These are phyloP conservation scores for Pelobates cultripes DNA, from an alignment of 2,797 vertebrate genomes.

Conservation along the genomic window DNA sequence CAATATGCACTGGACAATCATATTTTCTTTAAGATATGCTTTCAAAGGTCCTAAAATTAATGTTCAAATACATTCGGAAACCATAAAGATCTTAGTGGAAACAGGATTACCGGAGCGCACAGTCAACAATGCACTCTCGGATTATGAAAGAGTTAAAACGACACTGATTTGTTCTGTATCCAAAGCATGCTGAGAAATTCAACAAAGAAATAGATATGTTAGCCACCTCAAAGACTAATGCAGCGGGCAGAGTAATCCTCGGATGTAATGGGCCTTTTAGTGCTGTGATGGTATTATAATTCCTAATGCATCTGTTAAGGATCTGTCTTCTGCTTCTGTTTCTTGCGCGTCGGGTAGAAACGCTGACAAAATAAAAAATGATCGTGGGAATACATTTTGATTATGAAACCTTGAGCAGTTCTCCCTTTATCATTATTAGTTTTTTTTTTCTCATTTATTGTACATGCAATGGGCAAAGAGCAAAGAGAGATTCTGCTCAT, in stretches of 20 bases:
- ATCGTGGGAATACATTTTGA: conserved; percentile 52
- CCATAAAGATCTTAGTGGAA: neutral
- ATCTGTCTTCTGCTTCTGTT: conserved; percentile 50
- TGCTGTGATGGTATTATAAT: conserved; percentile 54
- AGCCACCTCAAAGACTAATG: conserved; percentile 44
- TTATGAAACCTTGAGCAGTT: conserved; percentile 44
- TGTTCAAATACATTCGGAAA: neutral
- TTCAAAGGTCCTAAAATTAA: neutral
- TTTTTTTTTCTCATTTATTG: conserved; percentile 29
- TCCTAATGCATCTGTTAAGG: conserved; percentile 56
- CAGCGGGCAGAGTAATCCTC: conserved; percentile 47
- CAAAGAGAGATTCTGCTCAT: conserved; percentile 31
- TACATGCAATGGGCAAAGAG: conserved; percentile 31
- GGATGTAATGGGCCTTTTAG: conserved; percentile 54
- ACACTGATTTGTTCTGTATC: conserved; percentile 25
- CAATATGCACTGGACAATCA: neutral
- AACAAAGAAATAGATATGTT: conserved; percentile 47
- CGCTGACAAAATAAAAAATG: conserved; percentile 54
- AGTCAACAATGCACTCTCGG: neutral
- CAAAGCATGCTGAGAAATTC: conserved; percentile 45
- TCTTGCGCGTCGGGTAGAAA: conserved; percentile 35
- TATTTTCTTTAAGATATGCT: neutral
- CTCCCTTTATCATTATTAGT: conserved; percentile 51
- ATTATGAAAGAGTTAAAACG: conserved; percentile 24
- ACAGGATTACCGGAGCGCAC: conserved; percentile 12